A percentile compares a stretch with the other conserved stretches of the same genome.
phyloP scores from a whole-genome alignment of 2,888 invertebrate species.

The Boloria selene region DNA sequence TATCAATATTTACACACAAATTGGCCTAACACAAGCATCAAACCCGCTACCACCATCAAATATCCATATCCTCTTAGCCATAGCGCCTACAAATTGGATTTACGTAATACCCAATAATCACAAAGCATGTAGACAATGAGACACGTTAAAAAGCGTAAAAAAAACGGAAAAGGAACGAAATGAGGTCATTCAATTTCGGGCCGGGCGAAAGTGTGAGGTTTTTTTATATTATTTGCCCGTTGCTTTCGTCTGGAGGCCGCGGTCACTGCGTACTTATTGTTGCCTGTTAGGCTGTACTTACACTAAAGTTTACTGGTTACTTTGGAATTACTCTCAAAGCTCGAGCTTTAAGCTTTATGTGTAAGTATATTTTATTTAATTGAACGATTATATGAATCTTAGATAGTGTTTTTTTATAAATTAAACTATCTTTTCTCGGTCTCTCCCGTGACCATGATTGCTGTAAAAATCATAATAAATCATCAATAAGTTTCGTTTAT shows the following conservation, averaged over 20 bases:
- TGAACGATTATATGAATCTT: too few relatives aligned
- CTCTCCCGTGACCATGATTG: too few relatives aligned
- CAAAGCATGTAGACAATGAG: constrained; percentile 24
- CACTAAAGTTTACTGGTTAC: constrained; percentile 14
- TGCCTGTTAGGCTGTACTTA: constrained; percentile 39
- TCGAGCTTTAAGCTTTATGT: background rate
- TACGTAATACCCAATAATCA: constrained; percentile 1
- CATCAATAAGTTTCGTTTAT: too few relatives aligned
- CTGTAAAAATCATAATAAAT: too few relatives aligned
- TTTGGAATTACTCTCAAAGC: too few relatives aligned
- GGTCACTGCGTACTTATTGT: constrained; percentile 55
- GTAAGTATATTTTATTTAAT: too few relatives aligned
- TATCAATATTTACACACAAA: too few relatives aligned
- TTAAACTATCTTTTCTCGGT: too few relatives aligned
- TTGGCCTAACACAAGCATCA: too few relatives aligned
- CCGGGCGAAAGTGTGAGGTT: constrained; percentile 49
- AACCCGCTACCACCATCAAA: too few relatives aligned
- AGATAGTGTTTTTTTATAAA: too few relatives aligned
- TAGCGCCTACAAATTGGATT: background rate
- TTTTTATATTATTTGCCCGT: constrained; percentile 55
- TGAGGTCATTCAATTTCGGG: constrained; percentile 67
- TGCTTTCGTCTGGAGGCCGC: constrained; percentile 66
- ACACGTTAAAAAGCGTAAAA: constrained; percentile 18
- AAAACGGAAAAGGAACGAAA: constrained; percentile 47
- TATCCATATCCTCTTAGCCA: too few relatives aligned